These are phyloP conservation scores for Sebastolobus altivelis DNA, from an alignment of 2,797 vertebrate species.

Conservation along the genomic window DNA sequence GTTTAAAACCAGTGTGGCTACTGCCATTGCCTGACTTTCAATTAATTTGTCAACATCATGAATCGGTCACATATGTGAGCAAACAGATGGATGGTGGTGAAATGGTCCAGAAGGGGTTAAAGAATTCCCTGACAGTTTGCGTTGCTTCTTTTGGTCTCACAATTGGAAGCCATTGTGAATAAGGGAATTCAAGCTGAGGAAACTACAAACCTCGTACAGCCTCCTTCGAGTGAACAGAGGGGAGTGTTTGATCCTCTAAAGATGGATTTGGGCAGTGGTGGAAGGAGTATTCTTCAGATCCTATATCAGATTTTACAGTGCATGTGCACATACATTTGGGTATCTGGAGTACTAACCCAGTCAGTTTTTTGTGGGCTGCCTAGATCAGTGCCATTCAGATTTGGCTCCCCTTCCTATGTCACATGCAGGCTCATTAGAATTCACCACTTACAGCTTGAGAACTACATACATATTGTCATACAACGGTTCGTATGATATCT, in stretches of 20 bases:
- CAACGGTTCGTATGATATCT: too few relatives aligned
- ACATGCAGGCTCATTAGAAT: too few relatives aligned
- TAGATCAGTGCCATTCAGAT: too few relatives aligned
- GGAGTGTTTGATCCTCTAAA: constrained; percentile 4
- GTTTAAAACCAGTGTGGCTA: background rate
- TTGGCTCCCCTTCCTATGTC: too few relatives aligned
- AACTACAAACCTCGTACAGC: background rate
- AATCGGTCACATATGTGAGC: background rate
- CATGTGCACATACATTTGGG: background rate
- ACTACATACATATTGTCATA: too few relatives aligned
- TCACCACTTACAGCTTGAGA: too few relatives aligned
- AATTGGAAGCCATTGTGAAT: background rate
- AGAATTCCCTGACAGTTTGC: background rate
- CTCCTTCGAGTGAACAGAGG: background rate
- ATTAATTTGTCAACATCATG: background rate
- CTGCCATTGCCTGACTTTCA: background rate
- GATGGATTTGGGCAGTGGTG: background rate
- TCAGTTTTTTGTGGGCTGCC: background rate
- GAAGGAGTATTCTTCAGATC: background rate
- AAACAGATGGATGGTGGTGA: background rate
- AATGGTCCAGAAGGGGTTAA: background rate
- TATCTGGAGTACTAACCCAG: background rate
- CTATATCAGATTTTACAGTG: background rate
- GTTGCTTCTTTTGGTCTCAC: background rate
- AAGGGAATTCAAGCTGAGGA: constrained; percentile 1